Conservation (phyloP, 1,140 invertebrate species). For the Aporrectodea caliginosa region DNA sequence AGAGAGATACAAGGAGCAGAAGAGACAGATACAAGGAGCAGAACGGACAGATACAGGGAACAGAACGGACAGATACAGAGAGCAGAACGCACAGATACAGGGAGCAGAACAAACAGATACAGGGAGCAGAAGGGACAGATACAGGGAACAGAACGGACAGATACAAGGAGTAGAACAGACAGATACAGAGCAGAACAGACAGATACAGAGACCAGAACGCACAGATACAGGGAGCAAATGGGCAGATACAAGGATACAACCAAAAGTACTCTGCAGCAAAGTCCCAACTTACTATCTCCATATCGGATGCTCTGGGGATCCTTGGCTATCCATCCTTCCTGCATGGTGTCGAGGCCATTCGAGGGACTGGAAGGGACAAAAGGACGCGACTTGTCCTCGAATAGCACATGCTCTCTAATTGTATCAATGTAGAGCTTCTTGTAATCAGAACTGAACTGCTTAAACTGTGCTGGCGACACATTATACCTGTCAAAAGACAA, state of each 20-base stretch:
- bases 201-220: neutral
- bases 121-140: no score
- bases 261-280: neutral
- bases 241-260: neutral
- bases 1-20: no score
- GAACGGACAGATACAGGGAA: no score
- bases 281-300: constrained; percentile 72
- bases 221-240: neutral
- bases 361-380: constrained; percentile 86
- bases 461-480: constrained; percentile 36
- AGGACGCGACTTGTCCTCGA: constrained; percentile 63
- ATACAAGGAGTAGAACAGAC: no score
- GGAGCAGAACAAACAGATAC: no score
- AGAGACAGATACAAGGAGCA: no score
- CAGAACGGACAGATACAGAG: no score
- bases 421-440: constrained; percentile 77
- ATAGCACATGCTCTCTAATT: constrained; percentile 65
- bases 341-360: constrained; percentile 73
- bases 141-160: no score
- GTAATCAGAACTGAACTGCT: constrained; percentile 69
- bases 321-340: constrained; percentile 69
- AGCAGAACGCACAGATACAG: no score
- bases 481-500: no score
- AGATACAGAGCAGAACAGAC: no score
- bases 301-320: constrained; percentile 75